Conservation (phyloP, 2,888 invertebrate genomes). For the Gari tellinella region DNA sequence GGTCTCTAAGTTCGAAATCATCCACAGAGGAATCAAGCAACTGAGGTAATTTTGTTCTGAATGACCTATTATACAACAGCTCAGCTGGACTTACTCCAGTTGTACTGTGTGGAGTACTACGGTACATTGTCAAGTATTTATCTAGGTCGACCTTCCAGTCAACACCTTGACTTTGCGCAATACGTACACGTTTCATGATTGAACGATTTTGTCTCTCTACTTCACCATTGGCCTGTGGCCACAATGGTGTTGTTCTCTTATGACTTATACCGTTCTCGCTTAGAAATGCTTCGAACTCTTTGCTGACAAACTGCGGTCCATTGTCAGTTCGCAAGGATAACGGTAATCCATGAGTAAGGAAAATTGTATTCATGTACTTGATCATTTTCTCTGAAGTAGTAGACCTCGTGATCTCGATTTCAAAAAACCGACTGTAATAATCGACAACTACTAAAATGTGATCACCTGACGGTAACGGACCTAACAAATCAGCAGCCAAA, state of each 20-base stretch:
- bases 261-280: conserved; percentile 46
- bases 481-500: conserved; percentile 52
- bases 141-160: conserved; percentile 44
- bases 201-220: conserved; percentile 59
- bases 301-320: conserved; percentile 50
- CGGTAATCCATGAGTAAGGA: conserved; percentile 49
- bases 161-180: conserved; percentile 39
- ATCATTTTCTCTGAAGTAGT: conserved; percentile 49
- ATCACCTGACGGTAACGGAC: conserved; percentile 54
- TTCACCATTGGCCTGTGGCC: conserved; percentile 26
- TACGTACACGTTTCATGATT: conserved; percentile 54
- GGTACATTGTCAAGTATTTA: conserved; percentile 50
- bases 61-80: not conserved
- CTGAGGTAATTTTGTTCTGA: conserved; percentile 12
- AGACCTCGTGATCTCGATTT: conserved; percentile 45
- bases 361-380: conserved; percentile 47
- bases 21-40: not conserved
- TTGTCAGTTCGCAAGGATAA: conserved; percentile 53
- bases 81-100: conserved; percentile 40
- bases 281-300: conserved; percentile 44
- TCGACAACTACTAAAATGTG: conserved; percentile 57
- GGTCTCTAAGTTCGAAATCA: conserved; percentile 16
- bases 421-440: conserved; percentile 64
- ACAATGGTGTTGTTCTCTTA: conserved; percentile 32
- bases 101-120: conserved; percentile 52